Evolutionary conservation across 2,888 invertebrate species (phyloP), one percentile per base, ranked within the genome.

Genomic region (Zootermopsis nevadensis): DNA sequence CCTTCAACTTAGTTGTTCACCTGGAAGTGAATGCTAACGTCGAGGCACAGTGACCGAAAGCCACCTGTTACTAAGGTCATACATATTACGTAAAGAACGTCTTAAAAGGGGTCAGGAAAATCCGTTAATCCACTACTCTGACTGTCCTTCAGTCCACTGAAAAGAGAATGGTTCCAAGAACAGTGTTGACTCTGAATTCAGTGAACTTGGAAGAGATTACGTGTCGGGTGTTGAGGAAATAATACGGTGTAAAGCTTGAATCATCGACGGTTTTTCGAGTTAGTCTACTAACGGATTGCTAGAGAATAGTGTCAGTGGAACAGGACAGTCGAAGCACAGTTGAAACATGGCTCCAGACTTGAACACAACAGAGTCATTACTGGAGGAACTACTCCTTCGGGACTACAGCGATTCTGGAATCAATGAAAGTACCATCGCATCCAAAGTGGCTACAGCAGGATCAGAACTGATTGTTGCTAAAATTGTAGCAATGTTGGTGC

Each of bases 401-500:
- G 22, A 19, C 7, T 33, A 69, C 27, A 19, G 48, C 19, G 66
- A 66, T 27, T 27, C 7, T 27, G 12, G 1, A 15, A 31, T 19
- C 24, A 74, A 74, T 38, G 74, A 74, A 22, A 74, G 38, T 24
- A 35, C 38, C 8, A 8, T 35, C 2, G n/a, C 74, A 6, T 38
- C 7, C 3, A 74, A 74, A 74, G n/a, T 38, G 33, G n/a, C 38
- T 24, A 8, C 42, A 12, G 22, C 22, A 19, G 74, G 30, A 8
- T 35, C 31, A 12, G 83, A 82, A 27, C 77, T 94, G 12, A 88
- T 95, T 30, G 87, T 93, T 38, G 96, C 96, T 30, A 97, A 97
- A 89, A 91, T 93, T 35, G 93, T 95, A 8, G 94, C 97, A 1
- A 95, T 97, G 94, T 90, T 92, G 69, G 94, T 95, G 42, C 91